phyloP scores from a whole-genome alignment of 2,113 vertebrate genomes.

The Thryonomys swinderianus region DNA sequence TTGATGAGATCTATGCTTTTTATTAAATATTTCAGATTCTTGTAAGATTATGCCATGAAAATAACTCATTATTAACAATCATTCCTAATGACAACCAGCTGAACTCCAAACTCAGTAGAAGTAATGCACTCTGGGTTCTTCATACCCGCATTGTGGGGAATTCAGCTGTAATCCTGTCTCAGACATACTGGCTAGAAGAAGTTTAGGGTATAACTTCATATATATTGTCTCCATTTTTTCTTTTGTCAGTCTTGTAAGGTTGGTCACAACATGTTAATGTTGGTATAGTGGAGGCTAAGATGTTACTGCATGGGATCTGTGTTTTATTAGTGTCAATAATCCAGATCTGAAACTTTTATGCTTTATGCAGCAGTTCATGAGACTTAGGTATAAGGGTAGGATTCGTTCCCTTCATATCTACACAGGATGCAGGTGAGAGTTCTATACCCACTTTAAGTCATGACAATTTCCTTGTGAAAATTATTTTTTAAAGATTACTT shows the following conservation, averaged over 20 bases:
- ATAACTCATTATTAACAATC: not conserved
- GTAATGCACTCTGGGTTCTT: not conserved
- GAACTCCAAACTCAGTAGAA: not conserved
- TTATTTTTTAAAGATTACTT: not conserved
- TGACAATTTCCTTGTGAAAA: conserved; percentile 30
- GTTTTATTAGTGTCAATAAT: conserved; percentile 36
- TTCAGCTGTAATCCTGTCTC: not conserved
- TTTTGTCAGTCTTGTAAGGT: not conserved
- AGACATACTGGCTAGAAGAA: not conserved
- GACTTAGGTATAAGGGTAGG: not conserved
- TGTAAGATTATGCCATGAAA: not conserved
- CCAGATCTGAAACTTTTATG: not conserved
- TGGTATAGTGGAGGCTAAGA: not conserved
- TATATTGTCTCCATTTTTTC: conserved; percentile 41
- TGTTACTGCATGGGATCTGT: not conserved
- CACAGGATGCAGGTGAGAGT: not conserved
- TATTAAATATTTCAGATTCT: not conserved
- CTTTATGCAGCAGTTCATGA: not conserved
- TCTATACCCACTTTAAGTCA: not conserved
- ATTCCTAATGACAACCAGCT: not conserved
- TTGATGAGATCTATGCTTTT: not conserved
- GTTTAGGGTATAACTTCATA: not conserved
- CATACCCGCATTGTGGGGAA: not conserved
- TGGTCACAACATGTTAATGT: not conserved
- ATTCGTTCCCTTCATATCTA: conserved; percentile 11